Conservation (phyloP, 2,888 invertebrate species). For the Fragum whitleyi region DNA sequence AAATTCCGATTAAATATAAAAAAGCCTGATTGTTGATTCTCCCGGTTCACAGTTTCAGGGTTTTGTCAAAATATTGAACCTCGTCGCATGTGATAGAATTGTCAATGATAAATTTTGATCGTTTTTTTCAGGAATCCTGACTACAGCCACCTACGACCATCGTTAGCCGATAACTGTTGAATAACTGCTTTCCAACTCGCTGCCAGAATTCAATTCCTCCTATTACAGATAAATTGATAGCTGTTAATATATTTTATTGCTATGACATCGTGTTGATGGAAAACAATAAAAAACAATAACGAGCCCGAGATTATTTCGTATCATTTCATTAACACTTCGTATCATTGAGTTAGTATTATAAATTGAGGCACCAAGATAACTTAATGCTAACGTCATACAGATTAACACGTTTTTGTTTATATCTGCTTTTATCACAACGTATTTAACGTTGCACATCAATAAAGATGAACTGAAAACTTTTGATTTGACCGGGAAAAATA, state of each 20-base stretch:
- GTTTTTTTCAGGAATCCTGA: background rate
- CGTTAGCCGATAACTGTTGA: constrained; percentile 17
- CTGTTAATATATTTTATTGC: constrained; percentile 17
- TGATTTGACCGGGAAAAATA: too few species aligned
- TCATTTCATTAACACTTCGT: background rate
- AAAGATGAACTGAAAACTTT: too few species aligned
- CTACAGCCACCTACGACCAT: constrained; percentile 10
- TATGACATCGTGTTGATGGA: background rate
- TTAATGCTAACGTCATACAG: too few species aligned
- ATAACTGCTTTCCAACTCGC: constrained; percentile 12
- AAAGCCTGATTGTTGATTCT: constrained; percentile 1
- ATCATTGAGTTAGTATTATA: too few species aligned
- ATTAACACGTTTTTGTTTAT: too few species aligned
- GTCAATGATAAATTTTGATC: constrained; percentile 18
- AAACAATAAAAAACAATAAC: background rate
- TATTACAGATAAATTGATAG: constrained; percentile 12
- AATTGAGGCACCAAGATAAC: too few species aligned
- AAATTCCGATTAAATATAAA: background rate
- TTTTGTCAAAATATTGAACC: constrained; percentile 10
- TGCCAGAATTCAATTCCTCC: constrained; percentile 7
- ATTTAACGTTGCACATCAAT: too few species aligned
- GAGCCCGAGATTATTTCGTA: background rate
- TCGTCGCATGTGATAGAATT: background rate
- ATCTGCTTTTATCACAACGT: too few species aligned
- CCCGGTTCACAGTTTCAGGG: background rate